Base-by-base conservation (phyloP, 2,888 invertebrate genomes). In the Gibbula magus region DNA sequence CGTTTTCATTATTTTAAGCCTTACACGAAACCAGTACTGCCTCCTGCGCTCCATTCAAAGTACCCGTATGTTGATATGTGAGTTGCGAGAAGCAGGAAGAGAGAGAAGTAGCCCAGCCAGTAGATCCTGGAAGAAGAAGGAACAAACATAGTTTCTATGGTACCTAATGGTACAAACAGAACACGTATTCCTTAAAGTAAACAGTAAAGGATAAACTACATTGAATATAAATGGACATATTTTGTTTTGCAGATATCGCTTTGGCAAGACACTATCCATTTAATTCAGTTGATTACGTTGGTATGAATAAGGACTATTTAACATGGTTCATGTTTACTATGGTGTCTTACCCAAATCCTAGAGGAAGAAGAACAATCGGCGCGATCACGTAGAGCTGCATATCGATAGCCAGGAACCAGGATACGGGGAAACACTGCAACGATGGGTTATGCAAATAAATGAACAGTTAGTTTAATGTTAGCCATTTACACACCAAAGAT, bases 361-460 rank as follows among this genome's bases (percentile, higher is more conserved):
- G 29, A 16, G 76, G 76, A n/a, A 76, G 35, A n/a, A 56, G 32
- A 18, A 54, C 76, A 35, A 76, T 22, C 16, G 76, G 81, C 29
- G 78, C 79, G n/a, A 83, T 51, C 0, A 83, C 54, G 52, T 80
- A 70, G 67, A 66, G 79, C 70, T 83, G 83, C 83, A 83, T 83
- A 52, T 83, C 83, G 22, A 80, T 81, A 1, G 83, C 83, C 66
- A 83, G n/a, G 25, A 80, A 83, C 81, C 83, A 81, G 29, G 78
- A 61, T 76, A 78, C 79, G 8, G 20, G 75, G 35, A 35, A 75
- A 25, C 45, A 82, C 83, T 20, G 79, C n/a, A 25, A 75, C 5
- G 74, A 74, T 25, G 25, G 8, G 54, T 54, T 5, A 35, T 5
- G 35, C 8, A 35, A 5, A 35, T n/a, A n/a, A n/a, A n/a, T n/a